Conservation (phyloP, 2,888 invertebrate genomes). For the Cheilosia vernalis region DNA sequence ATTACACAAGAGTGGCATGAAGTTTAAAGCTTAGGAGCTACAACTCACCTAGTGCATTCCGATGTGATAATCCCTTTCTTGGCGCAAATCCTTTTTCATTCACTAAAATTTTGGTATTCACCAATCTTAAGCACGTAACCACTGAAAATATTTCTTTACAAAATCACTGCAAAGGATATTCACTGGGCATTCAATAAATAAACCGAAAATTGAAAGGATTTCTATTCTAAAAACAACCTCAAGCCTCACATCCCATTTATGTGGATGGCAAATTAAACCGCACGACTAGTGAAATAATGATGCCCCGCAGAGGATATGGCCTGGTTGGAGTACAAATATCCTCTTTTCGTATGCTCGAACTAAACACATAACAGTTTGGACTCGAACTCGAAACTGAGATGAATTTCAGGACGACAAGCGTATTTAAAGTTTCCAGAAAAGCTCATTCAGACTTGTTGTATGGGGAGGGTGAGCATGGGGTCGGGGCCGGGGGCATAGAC, state of each 20-base stretch:
- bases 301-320: conserved; percentile 11
- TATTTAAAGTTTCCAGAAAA: conserved; percentile 60
- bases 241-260: neutral
- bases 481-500: conserved; percentile 2
- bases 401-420: conserved; percentile 43
- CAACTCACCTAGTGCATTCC: conserved; percentile 47
- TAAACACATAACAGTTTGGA: conserved; percentile 42
- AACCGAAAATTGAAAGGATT: conserved; percentile 27
- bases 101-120: conserved; percentile 4
- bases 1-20: no score
- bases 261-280: neutral
- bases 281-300: neutral
- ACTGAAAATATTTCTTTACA: conserved; percentile 7
- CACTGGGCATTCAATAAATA: conserved; percentile 26
- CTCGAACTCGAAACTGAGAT: conserved; percentile 70
- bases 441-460: conserved; percentile 57
- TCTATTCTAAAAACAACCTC: neutral
- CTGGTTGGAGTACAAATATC: conserved; percentile 1
- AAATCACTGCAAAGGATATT: conserved; percentile 49
- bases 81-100: conserved; percentile 34
- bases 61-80: conserved; percentile 17
- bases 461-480: conserved; percentile 32
- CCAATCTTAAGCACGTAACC: conserved; percentile 25
- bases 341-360: conserved; percentile 1
- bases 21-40: neutral